Evolutionary conservation across 2,888 invertebrate species (phyloP), one percentile per base, ranked within the genome.

Genomic region (Drosophila lutescens): DNA sequence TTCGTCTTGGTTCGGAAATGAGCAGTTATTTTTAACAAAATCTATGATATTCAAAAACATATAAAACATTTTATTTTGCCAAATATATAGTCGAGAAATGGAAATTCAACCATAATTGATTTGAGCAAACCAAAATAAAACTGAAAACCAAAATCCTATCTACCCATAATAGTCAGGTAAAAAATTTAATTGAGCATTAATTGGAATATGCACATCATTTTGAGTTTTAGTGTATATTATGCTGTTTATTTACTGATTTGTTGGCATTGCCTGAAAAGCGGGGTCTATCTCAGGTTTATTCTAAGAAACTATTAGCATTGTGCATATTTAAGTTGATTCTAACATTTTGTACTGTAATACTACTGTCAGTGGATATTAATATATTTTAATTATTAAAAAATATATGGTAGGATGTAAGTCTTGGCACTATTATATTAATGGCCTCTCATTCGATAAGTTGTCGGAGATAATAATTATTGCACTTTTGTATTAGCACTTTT

Each of bases 371-470:
- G 30, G n/a, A 32, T 9, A 30, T 30, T 4, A 17, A 32, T 32
- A 12, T 7, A 17, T 13, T 13, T 34, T 8, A 49, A 49, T 6
- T 32, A 49, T 17, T 30, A 30, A 32, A 49, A 51, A 5, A 50
- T 20, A 47, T 32, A 32, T 46, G 46, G 59, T 49, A 34, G 17
- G 36, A 20, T 51, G 47, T 71, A 49, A 49, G 58, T 72, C 81
- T 81, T 85, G 80, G 85, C 85, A 80, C 85, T 69, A 67, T 51
- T 80, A 55, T 58, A 57, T 47, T 59, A 60, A 85, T 80, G 80
- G 80, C 80, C 73, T 67, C 76, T 68, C 38, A 61, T 78, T 79
- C 79, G 51, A 57, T 62, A 41, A 20, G 23, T 59, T 58, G 50
- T 30, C 53, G 47, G 41, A n/a, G 59, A 30, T 30, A 30, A 51